These are phyloP conservation scores for Labrus mixtus DNA, from an alignment of 2,113 vertebrate genomes.

Conservation along the genomic window DNA sequence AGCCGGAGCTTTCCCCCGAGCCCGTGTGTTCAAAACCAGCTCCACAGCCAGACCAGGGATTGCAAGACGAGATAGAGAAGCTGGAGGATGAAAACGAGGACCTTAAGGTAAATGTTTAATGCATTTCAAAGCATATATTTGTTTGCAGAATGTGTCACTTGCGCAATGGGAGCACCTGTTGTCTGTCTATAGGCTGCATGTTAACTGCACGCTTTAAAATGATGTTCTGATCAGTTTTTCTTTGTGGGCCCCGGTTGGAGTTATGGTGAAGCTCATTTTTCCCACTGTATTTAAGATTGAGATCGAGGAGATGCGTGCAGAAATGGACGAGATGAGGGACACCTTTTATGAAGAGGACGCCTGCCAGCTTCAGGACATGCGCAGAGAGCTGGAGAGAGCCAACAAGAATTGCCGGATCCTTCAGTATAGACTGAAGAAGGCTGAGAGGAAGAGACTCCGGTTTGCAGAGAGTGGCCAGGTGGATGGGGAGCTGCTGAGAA, in stretches of 20 bases:
- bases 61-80: slow-evolving; percentile 91
- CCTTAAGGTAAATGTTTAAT: slow-evolving; percentile 87
- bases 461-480: slow-evolving; percentile 94
- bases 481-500: slow-evolving; percentile 93
- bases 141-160: not conserved
- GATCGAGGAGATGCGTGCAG: slow-evolving; percentile 96
- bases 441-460: slow-evolving; percentile 93
- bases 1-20: slow-evolving; percentile 79
- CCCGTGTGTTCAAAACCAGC: slow-evolving; percentile 48
- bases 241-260: not conserved
- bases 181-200: slow-evolving; percentile 19
- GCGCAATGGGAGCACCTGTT: slow-evolving; percentile 58
- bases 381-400: slow-evolving; percentile 96
- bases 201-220: slow-evolving; percentile 10
- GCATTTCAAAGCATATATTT: not conserved
- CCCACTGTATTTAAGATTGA: slow-evolving; percentile 84
- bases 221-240: not conserved
- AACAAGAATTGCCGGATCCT: slow-evolving; percentile 99
- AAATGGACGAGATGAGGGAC: slow-evolving; percentile 99
- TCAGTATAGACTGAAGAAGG: slow-evolving; percentile 97
- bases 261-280: not conserved
- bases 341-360: slow-evolving; percentile 98
- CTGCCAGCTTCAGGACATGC: slow-evolving; percentile 98
- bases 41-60: slow-evolving; percentile 80
- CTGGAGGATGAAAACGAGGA: slow-evolving; percentile 94